Base-by-base conservation (phyloP, 2,797 vertebrate genomes). In the Microtus agrestis region DNA sequence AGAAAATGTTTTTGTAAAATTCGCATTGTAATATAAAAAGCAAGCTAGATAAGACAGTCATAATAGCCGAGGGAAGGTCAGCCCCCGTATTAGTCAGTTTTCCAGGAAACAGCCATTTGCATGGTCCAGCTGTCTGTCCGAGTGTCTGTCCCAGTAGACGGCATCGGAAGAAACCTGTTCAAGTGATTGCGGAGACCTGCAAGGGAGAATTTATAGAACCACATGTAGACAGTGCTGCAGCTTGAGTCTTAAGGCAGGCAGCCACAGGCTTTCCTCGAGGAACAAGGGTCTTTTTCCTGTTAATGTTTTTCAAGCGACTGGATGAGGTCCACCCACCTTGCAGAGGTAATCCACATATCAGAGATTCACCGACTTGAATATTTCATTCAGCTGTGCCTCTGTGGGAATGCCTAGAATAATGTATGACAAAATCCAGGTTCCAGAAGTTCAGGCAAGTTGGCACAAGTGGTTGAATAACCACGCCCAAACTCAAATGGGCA, bases 21-120 rank as follows among this genome's bases (percentile, higher is more conserved):
- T 87, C 10, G 37, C 71, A 95, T 89, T 89, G 86, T 78, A 82
- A 79, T 54, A 82, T 51, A 31, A 76, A 93, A 87, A 79, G 37
- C 48, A 51, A 92, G 67, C 21, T 51, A 29, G 51, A 10, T 63
- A 85, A 82, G 40, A 61, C 17, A 25, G 14, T 51, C 63, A 27
- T 61, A 77, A 80, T 37, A 25, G 37, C 40, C 31, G 34, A 87
- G 51, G 51, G 92, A 61, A 78, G 91, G 46, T 34, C 12, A 43
- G 90, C 61, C 34, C 77, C 43, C 54, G 0, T 73, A 2, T 82
- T 92, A 43, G 17, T 29, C 17, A 25, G 34, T 90, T 82, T 48
- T 87, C 6, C 4, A 40, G 85, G 67, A 87, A 25, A 74, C 17
- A 87, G 59, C 37, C 14, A 59, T 27, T 76, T 65, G 5, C 13